Percentiles rank a stretch among this genome's conserved stretches.
phyloP scores from a whole-genome alignment of 2,113 vertebrate genomes.

The Callocephalon fimbriatum region DNA sequence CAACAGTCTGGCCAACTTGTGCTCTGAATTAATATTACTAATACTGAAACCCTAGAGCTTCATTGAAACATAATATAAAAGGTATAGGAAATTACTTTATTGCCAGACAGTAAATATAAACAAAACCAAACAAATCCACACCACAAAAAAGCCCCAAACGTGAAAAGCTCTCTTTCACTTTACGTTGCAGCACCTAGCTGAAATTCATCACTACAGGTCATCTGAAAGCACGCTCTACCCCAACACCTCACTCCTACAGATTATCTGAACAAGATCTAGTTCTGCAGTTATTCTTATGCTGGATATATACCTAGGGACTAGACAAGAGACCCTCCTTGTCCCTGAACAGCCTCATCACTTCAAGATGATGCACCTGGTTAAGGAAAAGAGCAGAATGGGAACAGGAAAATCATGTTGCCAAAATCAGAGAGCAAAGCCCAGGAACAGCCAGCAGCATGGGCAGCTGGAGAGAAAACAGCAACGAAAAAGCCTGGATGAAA shows the following conservation, averaged over 20 bases:
- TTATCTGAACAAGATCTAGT: not conserved
- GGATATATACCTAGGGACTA: no score
- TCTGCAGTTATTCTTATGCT: not conserved
- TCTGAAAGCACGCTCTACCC: rapidly evolving
- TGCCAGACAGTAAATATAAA: not conserved
- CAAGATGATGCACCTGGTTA: not conserved
- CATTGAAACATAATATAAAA: not conserved
- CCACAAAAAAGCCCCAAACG: not conserved
- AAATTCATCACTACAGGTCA: not conserved
- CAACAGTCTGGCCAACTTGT: not conserved
- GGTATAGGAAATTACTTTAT: not conserved
- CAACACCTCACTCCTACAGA: not conserved
- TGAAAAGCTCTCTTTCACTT: not conserved
- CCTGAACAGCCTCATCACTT: not conserved
- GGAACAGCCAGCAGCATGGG: not conserved
- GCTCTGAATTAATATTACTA: not conserved
- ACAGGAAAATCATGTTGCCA: not conserved
- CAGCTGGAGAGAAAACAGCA: not conserved
- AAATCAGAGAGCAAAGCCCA: not conserved
- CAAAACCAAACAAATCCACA: not conserved
- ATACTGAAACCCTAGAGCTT: not conserved
- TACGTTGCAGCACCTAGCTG: rapidly evolving
- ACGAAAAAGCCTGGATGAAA: not conserved
- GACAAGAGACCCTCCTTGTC: not conserved
- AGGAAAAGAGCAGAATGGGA: not conserved